Evolutionary conservation across 2,888 invertebrate species (phyloP), one percentile per base, ranked within the genome.

Genomic region (Helicoverpa assulta): DNA sequence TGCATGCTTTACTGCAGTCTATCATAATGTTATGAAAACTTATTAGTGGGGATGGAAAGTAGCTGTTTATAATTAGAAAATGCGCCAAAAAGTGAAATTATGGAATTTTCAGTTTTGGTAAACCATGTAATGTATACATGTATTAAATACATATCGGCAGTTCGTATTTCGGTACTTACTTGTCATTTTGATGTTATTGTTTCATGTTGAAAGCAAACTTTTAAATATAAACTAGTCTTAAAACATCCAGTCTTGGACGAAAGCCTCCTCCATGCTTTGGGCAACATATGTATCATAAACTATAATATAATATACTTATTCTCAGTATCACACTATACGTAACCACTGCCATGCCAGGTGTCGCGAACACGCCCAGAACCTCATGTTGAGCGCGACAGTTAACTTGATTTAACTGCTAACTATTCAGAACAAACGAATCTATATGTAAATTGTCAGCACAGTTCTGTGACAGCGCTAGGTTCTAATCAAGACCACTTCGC

Each of bases 1-100:
- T 78, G 82, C 77, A 69, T 76, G 68, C 59, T n/a, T 53, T 12
- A 26, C 60, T 66, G 75, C 79, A 59, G 70, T 82, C 77, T 73
- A 53, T 80, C 77, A 81, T 72, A 59, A 68, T 6, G n/a, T 70
- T 53, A 62, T 75, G 33, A 62, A 64, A 40, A 12, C 60, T 68
- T 19, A 59, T 65, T 73, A 65, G 21, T 43, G 14, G 12, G 3
- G 12, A 18, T 16, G 29, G 19, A 69, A 52, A 53, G 18, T 33
- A 54, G 29, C 18, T 21, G n/a, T 50, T 21, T n/a, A 26, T 47
- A 37, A 8, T 1, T 12, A n/a, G 2, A 6, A 63, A 19, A 18
- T 26, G 19, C 1, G 6, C 4, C 16, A 0, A 18, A 37, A 14
- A 5, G 47, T 16, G 5, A 21, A 40, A 12, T 7, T 14, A 40